phyloP scores from a whole-genome alignment of 2,113 vertebrate genomes.

The Delphinus delphis region DNA sequence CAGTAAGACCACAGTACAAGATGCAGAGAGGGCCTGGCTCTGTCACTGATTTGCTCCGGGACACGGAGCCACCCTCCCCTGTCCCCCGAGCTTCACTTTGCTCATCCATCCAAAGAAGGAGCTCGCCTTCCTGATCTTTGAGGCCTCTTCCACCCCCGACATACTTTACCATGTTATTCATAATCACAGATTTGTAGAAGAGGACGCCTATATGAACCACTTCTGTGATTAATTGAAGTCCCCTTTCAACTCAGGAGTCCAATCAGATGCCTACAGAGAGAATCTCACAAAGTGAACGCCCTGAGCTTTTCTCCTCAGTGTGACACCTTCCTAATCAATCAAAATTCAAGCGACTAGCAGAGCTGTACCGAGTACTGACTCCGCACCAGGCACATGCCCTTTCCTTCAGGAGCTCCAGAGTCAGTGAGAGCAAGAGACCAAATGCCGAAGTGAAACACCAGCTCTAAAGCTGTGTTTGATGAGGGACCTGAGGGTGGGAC shows the following conservation, averaged over 20 bases:
- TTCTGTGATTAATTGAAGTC: not conserved
- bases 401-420: not conserved
- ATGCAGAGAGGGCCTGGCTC: not conserved
- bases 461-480: not conserved
- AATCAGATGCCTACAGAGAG: not conserved
- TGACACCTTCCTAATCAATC: constrained; percentile 26
- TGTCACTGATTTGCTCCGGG: not conserved
- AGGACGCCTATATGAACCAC: not conserved
- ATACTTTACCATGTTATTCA: not conserved
- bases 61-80: not conserved
- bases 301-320: not conserved
- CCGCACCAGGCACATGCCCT: not conserved
- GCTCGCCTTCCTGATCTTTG: not conserved
- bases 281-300: not conserved
- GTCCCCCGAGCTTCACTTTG: not conserved
- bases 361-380: not conserved
- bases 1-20: not conserved
- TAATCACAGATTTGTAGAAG: not conserved
- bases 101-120: not conserved
- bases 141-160: not conserved
- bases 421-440: not conserved
- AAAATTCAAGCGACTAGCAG: not conserved
- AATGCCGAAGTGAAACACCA: not conserved
- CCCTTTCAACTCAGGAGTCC: not conserved
- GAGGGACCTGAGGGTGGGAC: not conserved